Base-by-base conservation (phyloP, 2,888 invertebrate species). In the Pardosa pseudoannulata region DNA sequence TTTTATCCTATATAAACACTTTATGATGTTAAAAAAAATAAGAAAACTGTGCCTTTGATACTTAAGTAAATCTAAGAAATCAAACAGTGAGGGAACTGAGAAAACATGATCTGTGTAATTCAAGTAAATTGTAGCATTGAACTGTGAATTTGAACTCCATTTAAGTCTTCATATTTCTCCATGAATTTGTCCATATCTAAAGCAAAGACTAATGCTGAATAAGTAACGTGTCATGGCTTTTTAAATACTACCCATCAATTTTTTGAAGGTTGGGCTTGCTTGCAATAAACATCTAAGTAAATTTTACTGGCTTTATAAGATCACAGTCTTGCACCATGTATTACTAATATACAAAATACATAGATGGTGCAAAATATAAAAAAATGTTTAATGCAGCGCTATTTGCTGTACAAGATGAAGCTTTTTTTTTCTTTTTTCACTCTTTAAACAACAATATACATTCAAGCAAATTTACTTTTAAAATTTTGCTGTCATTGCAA, bases 341-440 rank as follows among this genome's bases (percentile, higher is more conserved):
- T 72, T 73, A 67, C 76, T 75, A 73, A 85, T 79, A 85, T 85
- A 85, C 78, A 85, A 85, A 85, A 85, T 85, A 85, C 78, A 73
- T 75, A 28, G 41, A 39, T 78, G 73, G 78, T 86, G 85, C 70
- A 79, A 86, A 86, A 70, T 79, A 86, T 86, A 86, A 68, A 78
- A n/a, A 76, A 85, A 39, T 67, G 67, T 68, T 85, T 85, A 67
- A 65, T 78, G 68, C 76, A 78, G 36, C 67, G 64, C 46, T 72
- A 71, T 39, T 73, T 78, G 56, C 32, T 72, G 65, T 50, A 32
- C 68, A 78, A 76, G 31, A 65, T 72, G 74, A 68, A 74, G n/a
- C 31, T 6, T 70, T 29, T 23, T 68, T 50, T 73, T 19, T 81
- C 73, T 56, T 67, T 19, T 67, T 68, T 46, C 73, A 28, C 73